Conservation (phyloP, 2,113 vertebrate genomes). For the Coryphaenoides rupestris region DNA sequence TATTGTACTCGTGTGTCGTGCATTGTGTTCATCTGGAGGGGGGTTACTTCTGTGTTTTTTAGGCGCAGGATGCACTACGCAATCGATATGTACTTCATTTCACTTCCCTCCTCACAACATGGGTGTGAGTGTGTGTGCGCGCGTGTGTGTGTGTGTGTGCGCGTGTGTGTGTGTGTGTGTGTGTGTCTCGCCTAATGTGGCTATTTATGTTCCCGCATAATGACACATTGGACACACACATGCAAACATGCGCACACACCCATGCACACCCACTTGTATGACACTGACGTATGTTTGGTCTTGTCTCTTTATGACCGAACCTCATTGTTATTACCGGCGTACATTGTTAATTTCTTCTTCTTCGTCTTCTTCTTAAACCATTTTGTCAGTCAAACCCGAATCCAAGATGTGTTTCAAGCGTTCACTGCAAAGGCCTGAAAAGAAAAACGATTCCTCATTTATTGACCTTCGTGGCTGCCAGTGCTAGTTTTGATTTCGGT, state of each 20-base stretch:
- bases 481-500: too few species aligned
- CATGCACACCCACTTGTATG: neutral
- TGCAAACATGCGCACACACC: conserved; percentile 6
- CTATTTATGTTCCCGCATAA: too few species aligned
- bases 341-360: too few species aligned
- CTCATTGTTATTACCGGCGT: too few species aligned
- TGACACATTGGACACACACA: neutral
- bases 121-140: conserved; percentile 9
- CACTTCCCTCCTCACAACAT: conserved; percentile 21
- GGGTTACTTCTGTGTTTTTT: conserved; percentile 38
- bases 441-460: too few species aligned
- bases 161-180: conserved; percentile 9
- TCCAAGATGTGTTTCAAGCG: too few species aligned
- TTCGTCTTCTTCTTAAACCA: too few species aligned
- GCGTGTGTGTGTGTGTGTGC: conserved; percentile 13
- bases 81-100: conserved; percentile 44
- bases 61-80: neutral
- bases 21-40: conserved; percentile 8
- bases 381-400: too few species aligned
- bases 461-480: too few species aligned
- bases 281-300: too few species aligned
- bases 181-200: conserved; percentile 12
- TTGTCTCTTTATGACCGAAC: too few species aligned
- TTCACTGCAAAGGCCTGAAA: too few species aligned
- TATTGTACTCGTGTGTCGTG: conserved; percentile 31